A percentile compares a stretch with the other conserved stretches of the same genome.
Evolutionary conservation across 1,140 invertebrate genomes (phyloP).

Genomic region (Drosophila subobscura): DNA sequence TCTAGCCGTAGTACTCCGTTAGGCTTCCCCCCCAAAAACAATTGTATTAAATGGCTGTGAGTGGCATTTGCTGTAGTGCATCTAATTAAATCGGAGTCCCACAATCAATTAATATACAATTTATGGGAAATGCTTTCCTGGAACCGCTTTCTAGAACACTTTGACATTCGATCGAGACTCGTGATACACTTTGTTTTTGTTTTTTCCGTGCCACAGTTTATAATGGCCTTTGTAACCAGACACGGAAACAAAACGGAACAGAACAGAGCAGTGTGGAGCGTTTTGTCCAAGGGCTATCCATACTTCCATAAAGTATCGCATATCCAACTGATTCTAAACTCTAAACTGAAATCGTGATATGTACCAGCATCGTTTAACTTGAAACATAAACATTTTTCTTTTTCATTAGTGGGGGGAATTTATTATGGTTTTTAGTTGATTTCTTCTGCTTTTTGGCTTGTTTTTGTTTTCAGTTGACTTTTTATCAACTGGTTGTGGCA

Average conservation of each 20-base stretch:
- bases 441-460: background rate
- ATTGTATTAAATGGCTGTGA: conserved; percentile 22
- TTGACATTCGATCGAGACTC: conserved; percentile 47
- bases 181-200: conserved; percentile 33
- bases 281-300: conserved; percentile 25
- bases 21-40: background rate
- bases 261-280: conserved; percentile 10
- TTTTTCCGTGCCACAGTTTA: conserved; percentile 18
- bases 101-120: background rate
- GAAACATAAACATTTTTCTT: conserved; percentile 24
- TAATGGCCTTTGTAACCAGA: conserved; percentile 48
- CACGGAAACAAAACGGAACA: conserved; percentile 23
- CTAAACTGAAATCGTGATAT: conserved; percentile 1
- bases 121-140: conserved; percentile 30
- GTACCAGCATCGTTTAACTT: conserved; percentile 25
- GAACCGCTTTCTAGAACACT: conserved; percentile 37
- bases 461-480: background rate
- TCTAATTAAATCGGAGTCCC: conserved; percentile 42
- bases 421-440: conserved; percentile 20
- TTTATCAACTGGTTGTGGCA: conserved; percentile 30
- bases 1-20: background rate
- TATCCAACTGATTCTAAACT: conserved; percentile 12
- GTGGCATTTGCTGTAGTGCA: conserved; percentile 62
- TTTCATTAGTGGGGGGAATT: conserved; percentile 6
- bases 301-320: conserved; percentile 15